Conservation (phyloP, 1,140 invertebrate genomes). For the Eumeta japonica region DNA sequence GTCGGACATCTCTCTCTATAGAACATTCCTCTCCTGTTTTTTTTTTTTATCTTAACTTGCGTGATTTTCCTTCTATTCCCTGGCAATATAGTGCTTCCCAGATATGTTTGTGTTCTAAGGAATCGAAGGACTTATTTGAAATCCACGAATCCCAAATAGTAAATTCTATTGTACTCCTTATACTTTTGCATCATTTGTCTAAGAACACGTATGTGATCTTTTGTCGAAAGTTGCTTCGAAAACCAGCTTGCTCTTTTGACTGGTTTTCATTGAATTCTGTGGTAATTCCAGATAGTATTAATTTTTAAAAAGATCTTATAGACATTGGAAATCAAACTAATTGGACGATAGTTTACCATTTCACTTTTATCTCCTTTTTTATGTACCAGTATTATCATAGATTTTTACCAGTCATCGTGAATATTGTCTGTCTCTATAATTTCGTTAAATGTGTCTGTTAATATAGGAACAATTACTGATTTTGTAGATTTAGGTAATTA, state of each 20-base stretch:
- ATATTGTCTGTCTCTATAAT: conserved; percentile 15
- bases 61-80: conserved; percentile 9
- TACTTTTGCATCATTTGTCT: conserved; percentile 14
- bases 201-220: conserved; percentile 13
- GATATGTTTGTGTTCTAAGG: conserved; percentile 9
- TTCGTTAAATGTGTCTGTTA: conserved; percentile 16
- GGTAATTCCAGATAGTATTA: conserved; percentile 12
- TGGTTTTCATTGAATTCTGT: conserved; percentile 15
- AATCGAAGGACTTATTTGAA: conserved; percentile 18
- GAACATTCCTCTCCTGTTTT: not conserved
- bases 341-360: conserved; percentile 17
- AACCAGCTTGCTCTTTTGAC: conserved; percentile 13
- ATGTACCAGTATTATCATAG: conserved; percentile 18
- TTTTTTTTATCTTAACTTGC: too few species aligned
- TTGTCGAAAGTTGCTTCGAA: conserved; percentile 13
- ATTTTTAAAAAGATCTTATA: conserved; percentile 20
- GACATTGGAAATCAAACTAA: conserved; percentile 13
- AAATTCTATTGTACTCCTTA: conserved; percentile 11
- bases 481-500: too few species aligned
- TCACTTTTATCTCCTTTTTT: conserved; percentile 19
- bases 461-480: conserved; percentile 4
- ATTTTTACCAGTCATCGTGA: conserved; percentile 13
- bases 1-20: conserved; percentile 2
- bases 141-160: conserved; percentile 13
- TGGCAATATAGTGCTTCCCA: conserved; percentile 13